These are phyloP conservation scores for Aproaerema taeniolella DNA, from an alignment of 2,888 invertebrate species.

Conservation along the genomic window DNA sequence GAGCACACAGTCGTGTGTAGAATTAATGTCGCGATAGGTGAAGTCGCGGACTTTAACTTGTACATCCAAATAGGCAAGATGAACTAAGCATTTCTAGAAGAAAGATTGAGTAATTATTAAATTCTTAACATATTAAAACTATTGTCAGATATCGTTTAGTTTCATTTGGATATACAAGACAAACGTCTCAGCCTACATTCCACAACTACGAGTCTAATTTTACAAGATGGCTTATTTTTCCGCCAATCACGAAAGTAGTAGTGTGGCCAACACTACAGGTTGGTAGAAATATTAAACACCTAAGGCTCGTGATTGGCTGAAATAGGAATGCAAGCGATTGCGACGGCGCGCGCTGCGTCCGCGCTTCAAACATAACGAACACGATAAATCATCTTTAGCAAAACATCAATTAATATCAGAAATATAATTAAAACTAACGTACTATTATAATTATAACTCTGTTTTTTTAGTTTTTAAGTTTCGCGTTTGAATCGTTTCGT, in stretches of 20 bases:
- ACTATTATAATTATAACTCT: slow-evolving; percentile 71
- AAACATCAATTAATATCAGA: slow-evolving; percentile 75
- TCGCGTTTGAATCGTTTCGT: slow-evolving; percentile 56
- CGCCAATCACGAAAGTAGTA: no score
- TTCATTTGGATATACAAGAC: not conserved
- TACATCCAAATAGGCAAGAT: not conserved
- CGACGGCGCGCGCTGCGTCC: slow-evolving; percentile 33
- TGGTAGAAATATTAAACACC: no score
- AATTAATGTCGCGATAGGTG: slow-evolving; percentile 1
- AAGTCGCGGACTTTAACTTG: slow-evolving; percentile 3
- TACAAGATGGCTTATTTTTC: no score
- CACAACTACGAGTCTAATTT: no score
- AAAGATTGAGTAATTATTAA: no score
- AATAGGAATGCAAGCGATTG: slow-evolving; percentile 11
- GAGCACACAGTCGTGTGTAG: slow-evolving; percentile 3
- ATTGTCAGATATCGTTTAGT: no score
- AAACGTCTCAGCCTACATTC: not conserved
- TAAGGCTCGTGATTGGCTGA: slow-evolving; percentile 1
- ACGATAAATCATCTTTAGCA: slow-evolving; percentile 71
- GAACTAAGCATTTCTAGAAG: no score
- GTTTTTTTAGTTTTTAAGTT: slow-evolving; percentile 47
- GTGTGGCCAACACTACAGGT: no score
- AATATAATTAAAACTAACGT: slow-evolving; percentile 75
- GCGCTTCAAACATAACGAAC: slow-evolving; percentile 60
- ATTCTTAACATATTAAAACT: no score